Percentiles rank a stretch among this genome's conserved stretches.
phyloP scores from a whole-genome alignment of 1,140 invertebrate genomes.

The Bombyx mandarina region DNA sequence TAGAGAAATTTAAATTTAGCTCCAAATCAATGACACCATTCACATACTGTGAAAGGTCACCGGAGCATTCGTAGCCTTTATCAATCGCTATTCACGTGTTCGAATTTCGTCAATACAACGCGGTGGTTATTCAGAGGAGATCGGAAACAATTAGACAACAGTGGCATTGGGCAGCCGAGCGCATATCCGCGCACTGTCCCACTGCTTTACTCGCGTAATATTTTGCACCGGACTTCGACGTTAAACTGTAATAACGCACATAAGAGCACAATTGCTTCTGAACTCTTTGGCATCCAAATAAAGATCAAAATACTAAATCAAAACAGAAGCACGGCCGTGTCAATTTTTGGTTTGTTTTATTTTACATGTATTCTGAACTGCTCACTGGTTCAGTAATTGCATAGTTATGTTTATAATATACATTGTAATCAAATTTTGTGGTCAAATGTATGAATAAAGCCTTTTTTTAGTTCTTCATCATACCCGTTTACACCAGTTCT shows the following conservation, averaged over 20 bases:
- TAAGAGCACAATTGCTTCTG: background rate
- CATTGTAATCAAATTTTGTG: too few species aligned
- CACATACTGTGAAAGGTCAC: conserved; percentile 15
- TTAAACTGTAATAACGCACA: conserved; percentile 4
- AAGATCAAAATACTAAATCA: too few species aligned
- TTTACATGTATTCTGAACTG: too few species aligned
- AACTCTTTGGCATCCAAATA: too few species aligned
- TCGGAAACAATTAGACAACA: conserved; percentile 67
- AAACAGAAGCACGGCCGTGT: too few species aligned
- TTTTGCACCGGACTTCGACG: conserved; percentile 19
- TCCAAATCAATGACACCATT: conserved; percentile 1
- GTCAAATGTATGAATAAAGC: too few species aligned
- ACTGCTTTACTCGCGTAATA: conserved; percentile 39
- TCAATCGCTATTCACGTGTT: conserved; percentile 44
- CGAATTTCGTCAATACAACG: conserved; percentile 55
- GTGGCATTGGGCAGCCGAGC: conserved; percentile 64
- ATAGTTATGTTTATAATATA: too few species aligned
- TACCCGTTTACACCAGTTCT: too few species aligned
- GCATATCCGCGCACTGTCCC: conserved; percentile 52
- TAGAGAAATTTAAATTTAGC: too few species aligned
- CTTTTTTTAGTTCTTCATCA: too few species aligned
- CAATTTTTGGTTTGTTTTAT: too few species aligned
- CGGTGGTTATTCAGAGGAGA: conserved; percentile 53
- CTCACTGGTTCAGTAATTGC: too few species aligned
- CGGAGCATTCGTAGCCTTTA: conserved; percentile 35